Evolutionary conservation across 2,888 invertebrate species (phyloP), one percentile per base, ranked within the genome.

Genomic region (Catocala nupta): DNA sequence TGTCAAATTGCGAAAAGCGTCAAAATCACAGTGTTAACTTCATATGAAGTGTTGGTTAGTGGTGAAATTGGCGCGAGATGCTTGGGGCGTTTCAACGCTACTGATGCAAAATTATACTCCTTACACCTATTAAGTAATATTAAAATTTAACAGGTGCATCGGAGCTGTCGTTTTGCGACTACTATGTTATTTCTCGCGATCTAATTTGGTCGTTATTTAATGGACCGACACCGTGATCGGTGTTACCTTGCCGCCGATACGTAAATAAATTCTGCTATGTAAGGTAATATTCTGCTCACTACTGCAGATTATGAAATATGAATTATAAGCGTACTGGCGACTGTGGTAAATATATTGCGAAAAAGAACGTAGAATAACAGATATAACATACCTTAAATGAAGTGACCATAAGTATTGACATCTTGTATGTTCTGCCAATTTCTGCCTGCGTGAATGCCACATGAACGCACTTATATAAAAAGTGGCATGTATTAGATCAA

Each of bases 1-100:
- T 74, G 77, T 75, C 63, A 70, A 75, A 74, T 76, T 77, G 68
- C 33, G 47, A 65, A 73, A 67, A 67, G 50, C 50, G 50, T 60
- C 62, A 55, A 63, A 77, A 73, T 68, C 53, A 72, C 59, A 59
- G 75, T 69, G 63, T 63, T 61, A 51, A 55, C 33, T 43, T 3
- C 39, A 9, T 59, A 63, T 50, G 59, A 70, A 52, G 65, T 63
- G 65, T 76, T 72, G 66, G 25, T 65, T 55, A 45, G 58, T 44
- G 55, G 36, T 48, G 48, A 56, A 72, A 76, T 72, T 72, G 48
- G 12, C 11, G 39, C 57, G 9, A 50, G 48, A 33, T 56, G 65
- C 75, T 70, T 10, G 56, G 65, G 66, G 49, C 59, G 5, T 51
- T 58, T 59, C 49, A 36, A 56, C 42, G 62, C 55, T 71, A 56